Evolutionary conservation across 1,140 invertebrate genomes (phyloP).

Genomic region (Zaprionus africanus): DNA sequence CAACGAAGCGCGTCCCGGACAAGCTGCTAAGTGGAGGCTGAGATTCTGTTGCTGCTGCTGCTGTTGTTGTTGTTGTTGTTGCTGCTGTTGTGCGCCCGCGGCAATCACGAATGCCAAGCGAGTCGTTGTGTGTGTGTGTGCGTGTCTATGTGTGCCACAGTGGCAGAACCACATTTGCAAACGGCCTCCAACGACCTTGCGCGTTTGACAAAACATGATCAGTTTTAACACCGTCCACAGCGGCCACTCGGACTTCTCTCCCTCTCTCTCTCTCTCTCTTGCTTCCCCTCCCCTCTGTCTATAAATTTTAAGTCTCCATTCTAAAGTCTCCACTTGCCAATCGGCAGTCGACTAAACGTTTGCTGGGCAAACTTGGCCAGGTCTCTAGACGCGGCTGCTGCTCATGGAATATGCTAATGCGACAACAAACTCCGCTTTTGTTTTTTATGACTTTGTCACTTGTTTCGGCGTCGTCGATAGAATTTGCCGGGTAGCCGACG

Average conservation of each 20-base stretch:
- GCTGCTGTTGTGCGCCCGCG: conserved; percentile 53
- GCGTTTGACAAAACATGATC: conserved; percentile 83
- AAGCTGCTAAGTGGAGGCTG: conserved; percentile 69
- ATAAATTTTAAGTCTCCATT: not conserved
- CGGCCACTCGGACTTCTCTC: conserved; percentile 25
- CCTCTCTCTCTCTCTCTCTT: not conserved
- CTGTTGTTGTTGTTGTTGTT: conserved; percentile 34
- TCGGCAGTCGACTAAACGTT: conserved; percentile 49
- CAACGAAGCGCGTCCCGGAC: conserved; percentile 53
- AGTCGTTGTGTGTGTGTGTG: conserved; percentile 26
- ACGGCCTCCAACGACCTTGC: conserved; percentile 84
- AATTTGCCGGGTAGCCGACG: conserved; percentile 17
- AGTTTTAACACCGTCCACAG: conserved; percentile 72
- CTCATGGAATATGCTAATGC: conserved; percentile 23
- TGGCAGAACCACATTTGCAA: conserved; percentile 83
- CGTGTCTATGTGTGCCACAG: conserved; percentile 73
- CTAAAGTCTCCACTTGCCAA: not conserved
- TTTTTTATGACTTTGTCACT: conserved; percentile 68
- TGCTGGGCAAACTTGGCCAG: conserved; percentile 67
- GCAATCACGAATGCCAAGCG: conserved; percentile 55
- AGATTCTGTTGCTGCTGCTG: conserved; percentile 15
- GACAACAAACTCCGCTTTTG: conserved; percentile 57
- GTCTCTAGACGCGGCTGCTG: conserved; percentile 43
- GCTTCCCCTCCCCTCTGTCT: conserved; percentile 20
- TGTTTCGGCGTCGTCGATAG: conserved; percentile 45